Percentiles rank a stretch among this genome's conserved stretches.
Conservation (phyloP, 2,888 invertebrate species). For the Anoplius nigerrimus region DNA sequence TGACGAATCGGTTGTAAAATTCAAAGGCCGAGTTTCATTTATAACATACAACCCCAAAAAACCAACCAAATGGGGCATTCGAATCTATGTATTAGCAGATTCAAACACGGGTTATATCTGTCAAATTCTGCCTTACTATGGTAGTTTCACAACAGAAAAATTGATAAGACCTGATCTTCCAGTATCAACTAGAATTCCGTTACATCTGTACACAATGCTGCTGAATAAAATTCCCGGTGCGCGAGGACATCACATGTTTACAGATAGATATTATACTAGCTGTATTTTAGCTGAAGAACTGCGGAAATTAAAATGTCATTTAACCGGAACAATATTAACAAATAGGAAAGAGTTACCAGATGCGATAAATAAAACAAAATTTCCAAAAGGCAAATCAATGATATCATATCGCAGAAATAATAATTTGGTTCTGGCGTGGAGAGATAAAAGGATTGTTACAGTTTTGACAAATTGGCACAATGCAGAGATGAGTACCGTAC, state of each 20-base stretch:
- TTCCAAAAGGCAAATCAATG: slow-evolving; percentile 10
- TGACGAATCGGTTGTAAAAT: background rate
- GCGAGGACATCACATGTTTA: slow-evolving; percentile 16
- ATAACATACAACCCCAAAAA: too few species aligned
- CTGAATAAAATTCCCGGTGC: slow-evolving; percentile 22
- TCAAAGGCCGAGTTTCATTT: slow-evolving; percentile 1
- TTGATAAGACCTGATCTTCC: slow-evolving; percentile 14
- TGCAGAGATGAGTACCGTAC: slow-evolving; percentile 22
- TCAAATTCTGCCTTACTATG: slow-evolving; percentile 23
- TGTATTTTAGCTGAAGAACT: slow-evolving; percentile 38
- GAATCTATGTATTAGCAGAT: too few species aligned
- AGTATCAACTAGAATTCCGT: slow-evolving; percentile 38
- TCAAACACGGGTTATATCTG: slow-evolving; percentile 18
- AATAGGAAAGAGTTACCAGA: slow-evolving; percentile 40
- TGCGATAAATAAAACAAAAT: slow-evolving; percentile 32
- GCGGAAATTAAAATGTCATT: slow-evolving; percentile 21
- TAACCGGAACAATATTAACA: slow-evolving; percentile 13
- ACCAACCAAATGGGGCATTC: too few species aligned
- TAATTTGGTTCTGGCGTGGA: background rate
- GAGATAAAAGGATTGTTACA: slow-evolving; percentile 45
- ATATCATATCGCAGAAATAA: background rate
- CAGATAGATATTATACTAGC: slow-evolving; percentile 28
- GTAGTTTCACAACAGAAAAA: slow-evolving; percentile 24
- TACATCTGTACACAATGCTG: slow-evolving; percentile 39
- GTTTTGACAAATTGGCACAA: slow-evolving; percentile 35